Evolutionary conservation across 2,797 vertebrate genomes (phyloP).

Genomic region (Hapalemur alaotrensis): DNA sequence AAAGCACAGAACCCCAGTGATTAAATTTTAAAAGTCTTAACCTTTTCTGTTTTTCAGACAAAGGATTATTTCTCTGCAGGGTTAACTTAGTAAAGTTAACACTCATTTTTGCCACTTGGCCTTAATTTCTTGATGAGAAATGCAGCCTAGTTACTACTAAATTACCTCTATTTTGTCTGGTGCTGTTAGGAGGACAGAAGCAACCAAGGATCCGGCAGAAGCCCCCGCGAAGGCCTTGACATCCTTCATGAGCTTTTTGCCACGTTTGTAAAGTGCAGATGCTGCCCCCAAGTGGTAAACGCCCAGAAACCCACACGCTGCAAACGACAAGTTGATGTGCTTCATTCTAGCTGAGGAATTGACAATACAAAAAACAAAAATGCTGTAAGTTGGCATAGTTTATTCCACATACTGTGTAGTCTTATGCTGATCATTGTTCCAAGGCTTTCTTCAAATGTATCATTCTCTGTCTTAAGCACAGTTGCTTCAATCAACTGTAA

Average conservation of each 20-base stretch:
- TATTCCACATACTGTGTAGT: background rate
- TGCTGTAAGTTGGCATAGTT: rapidly evolving
- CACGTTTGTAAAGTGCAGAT: conserved; percentile 89
- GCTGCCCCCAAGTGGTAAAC: conserved; percentile 94
- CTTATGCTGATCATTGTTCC: rapidly evolving
- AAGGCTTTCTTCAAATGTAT: background rate
- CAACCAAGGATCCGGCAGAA: conserved; percentile 92
- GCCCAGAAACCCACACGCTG: conserved; percentile 90
- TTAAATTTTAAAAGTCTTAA: background rate
- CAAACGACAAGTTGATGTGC: conserved; percentile 92
- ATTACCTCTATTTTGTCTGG: conserved; percentile 93
- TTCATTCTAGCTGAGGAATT: conserved; percentile 83
- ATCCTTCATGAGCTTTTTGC: conserved; percentile 85
- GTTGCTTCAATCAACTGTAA: background rate
- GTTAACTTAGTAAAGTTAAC: background rate
- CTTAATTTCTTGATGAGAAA: background rate
- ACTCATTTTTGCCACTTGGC: background rate
- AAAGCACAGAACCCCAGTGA: background rate
- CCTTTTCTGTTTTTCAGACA: background rate
- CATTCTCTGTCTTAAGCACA: background rate
- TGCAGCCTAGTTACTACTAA: conserved; percentile 14
- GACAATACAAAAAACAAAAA: background rate
- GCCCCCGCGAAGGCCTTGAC: conserved; percentile 91
- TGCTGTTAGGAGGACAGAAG: conserved; percentile 90
- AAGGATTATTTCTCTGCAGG: background rate